A percentile compares a stretch with the other conserved stretches of the same genome.
phyloP scores from a whole-genome alignment of 1,140 invertebrate species.

The Anastrepha ludens region DNA sequence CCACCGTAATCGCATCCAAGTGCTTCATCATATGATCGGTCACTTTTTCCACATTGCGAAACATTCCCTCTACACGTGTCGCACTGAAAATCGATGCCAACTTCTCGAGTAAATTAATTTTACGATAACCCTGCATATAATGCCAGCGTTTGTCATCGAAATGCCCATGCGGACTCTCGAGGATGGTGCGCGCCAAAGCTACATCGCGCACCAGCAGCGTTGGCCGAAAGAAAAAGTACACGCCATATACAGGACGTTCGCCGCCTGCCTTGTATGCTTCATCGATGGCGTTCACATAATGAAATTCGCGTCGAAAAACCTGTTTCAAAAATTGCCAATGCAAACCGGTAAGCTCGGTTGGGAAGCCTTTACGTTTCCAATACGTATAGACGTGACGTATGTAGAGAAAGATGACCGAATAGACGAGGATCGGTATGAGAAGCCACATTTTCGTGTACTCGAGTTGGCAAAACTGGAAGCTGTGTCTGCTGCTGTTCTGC shows the following conservation, averaged over 20 bases:
- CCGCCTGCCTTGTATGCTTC: constrained; percentile 64
- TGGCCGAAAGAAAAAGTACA: constrained; percentile 69
- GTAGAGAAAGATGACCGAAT: constrained; percentile 64
- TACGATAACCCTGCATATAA: constrained; percentile 64
- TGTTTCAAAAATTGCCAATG: constrained; percentile 62
- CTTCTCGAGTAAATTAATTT: constrained; percentile 68
- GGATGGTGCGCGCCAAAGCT: constrained; percentile 62
- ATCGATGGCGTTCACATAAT: constrained; percentile 66
- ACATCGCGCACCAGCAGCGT: constrained; percentile 66
- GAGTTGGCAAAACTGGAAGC: not conserved
- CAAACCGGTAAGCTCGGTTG: constrained; percentile 62
- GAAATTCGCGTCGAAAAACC: constrained; percentile 68
- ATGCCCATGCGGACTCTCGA: constrained; percentile 64
- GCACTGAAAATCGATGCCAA: constrained; percentile 63
- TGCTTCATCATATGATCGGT: constrained; percentile 63
- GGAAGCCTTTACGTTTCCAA: constrained; percentile 69
- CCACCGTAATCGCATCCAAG: constrained; percentile 55
- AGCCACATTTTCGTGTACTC: constrained; percentile 65
- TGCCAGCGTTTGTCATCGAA: constrained; percentile 68
- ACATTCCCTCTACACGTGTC: constrained; percentile 61
- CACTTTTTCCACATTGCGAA: constrained; percentile 64
- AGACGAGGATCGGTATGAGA: constrained; percentile 67
- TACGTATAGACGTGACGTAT: constrained; percentile 70
- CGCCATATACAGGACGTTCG: constrained; percentile 63
- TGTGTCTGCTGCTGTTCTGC: not conserved